Base-by-base conservation (phyloP, 2,888 invertebrate species). In the Crepidodera aurea region DNA sequence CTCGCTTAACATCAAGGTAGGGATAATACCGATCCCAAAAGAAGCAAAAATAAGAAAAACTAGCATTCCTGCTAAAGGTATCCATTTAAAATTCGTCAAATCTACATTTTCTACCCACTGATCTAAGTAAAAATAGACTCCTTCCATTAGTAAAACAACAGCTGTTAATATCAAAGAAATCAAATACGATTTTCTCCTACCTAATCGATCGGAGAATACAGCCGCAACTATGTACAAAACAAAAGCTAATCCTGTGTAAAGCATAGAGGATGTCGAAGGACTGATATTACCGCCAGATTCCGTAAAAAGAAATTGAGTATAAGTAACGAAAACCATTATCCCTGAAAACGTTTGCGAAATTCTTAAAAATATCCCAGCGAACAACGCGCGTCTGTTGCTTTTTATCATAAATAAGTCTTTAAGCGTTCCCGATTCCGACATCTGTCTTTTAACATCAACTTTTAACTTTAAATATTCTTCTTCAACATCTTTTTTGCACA, bases 291-390 rank as follows among this genome's bases (percentile, higher is more conserved):
- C 73, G 15, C 76, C 77, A 4, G 78, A 69, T 66, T 73, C 69
- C 40, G 73, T 65, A 60, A 80, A 79, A 37, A 80, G 75, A 27
- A 69, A 71, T 40, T 76, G 75, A 0, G 74, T 71, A 44, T 77
- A 78, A 2, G 70, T 68, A 6, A 68, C 65, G 54, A 78, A 73
- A 5, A 71, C 69, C 4, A 67, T 61, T 48, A 76, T 71, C 16
- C 78, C 78, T 18, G 68, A 67, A 5, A 75, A 67, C 54, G 77
- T 73, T 65, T 78, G 77, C 8, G 73, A 67, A 3, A 63, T 66
- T 60, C 78, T 67, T 13, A 76, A 46, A 40, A 77, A 73, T 8
- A 71, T 54, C 6, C 71, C 72, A 13, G 75, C 71, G 7, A 67
- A 50, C 3, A 78, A 40, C 1, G 76, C 75, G 55, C 65, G 75